A percentile compares a stretch with the other conserved stretches of the same genome.
phyloP scores from a whole-genome alignment of 1,140 invertebrate species.

The Pteromalus puparum region DNA sequence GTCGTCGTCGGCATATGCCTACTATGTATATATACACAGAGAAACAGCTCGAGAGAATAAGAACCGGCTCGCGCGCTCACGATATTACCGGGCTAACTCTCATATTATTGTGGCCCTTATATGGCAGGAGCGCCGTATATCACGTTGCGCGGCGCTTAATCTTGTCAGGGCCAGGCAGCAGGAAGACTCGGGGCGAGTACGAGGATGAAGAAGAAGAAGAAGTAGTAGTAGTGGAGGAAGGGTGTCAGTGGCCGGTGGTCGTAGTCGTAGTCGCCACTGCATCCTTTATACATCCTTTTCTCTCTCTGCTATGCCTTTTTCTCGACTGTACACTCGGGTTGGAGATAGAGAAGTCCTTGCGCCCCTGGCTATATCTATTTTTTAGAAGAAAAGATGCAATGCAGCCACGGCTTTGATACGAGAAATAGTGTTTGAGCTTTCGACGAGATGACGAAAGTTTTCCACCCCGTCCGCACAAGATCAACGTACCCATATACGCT shows the following conservation, averaged over 20 bases:
- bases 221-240: background rate
- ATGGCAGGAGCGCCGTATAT: constrained; percentile 34
- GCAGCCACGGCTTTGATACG: no score
- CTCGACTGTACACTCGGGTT: background rate
- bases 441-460: no score
- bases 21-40: background rate
- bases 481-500: no score
- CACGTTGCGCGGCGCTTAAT: constrained; percentile 38
- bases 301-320: background rate
- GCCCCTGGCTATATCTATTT: background rate
- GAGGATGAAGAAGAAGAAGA: background rate
- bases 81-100: constrained; percentile 29
- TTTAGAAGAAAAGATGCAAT: background rate
- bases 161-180: constrained; percentile 41
- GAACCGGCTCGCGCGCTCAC: constrained; percentile 13
- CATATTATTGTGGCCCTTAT: constrained; percentile 44
- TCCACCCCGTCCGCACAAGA: no score
- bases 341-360: background rate
- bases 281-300: constrained; percentile 21
- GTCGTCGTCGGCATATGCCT: no score
- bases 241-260: constrained; percentile 12
- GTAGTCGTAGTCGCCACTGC: background rate
- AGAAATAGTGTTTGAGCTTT: no score
- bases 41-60: background rate
- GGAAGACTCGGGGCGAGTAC: constrained; percentile 22